phyloP scores from a whole-genome alignment of 2,888 invertebrate species.

The Eupithecia abbreviata region DNA sequence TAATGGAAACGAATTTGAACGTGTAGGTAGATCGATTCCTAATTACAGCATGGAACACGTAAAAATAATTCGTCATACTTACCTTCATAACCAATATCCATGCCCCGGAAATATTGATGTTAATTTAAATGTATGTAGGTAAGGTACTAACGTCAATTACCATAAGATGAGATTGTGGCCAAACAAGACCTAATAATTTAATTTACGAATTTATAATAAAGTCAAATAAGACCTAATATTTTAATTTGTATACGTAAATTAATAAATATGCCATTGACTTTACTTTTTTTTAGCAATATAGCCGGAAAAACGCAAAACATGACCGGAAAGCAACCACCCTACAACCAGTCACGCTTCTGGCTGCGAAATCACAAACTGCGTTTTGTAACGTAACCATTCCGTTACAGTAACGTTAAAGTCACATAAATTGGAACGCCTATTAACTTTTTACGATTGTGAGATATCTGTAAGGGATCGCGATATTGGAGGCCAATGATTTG shows the following conservation, averaged over 20 bases:
- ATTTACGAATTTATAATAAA: no score
- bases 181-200: no score
- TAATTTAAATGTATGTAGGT: not conserved
- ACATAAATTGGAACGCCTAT: conserved; percentile 53
- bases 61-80: no score
- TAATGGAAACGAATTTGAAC: no score
- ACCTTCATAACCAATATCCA: no score
- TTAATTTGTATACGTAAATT: no score
- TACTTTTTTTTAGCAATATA: not conserved
- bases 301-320: not conserved
- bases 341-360: conserved; percentile 36
- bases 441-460: conserved; percentile 54
- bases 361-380: conserved; percentile 51
- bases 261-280: no score
- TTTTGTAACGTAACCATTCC: conserved; percentile 48
- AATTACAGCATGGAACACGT: no score
- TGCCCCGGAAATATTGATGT: not conserved
- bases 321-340: not conserved
- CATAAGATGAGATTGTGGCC: no score
- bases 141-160: not conserved
- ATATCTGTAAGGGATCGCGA: conserved; percentile 49
- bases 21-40: no score
- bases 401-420: conserved; percentile 50
- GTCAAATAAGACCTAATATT: no score
- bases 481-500: conserved; percentile 49